Evolutionary conservation across 2,888 invertebrate species (phyloP), one percentile per base, ranked within the genome.

Genomic region (Osedax fenrisi): DNA sequence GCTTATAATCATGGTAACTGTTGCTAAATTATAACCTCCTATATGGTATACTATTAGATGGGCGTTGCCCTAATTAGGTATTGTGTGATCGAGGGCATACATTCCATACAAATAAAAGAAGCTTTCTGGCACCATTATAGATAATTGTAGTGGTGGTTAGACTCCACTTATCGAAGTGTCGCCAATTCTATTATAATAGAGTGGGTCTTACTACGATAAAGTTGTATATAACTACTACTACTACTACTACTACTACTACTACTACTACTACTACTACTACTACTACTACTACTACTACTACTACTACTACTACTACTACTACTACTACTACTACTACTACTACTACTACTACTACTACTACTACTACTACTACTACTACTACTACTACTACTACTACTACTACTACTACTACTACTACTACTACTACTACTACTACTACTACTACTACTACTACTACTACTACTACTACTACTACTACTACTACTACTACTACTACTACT

Each of bases 331-430:
- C 72, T 72, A 72, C 72, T 72, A 64, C 67, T 72, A 72, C 72
- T 72, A 64, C 67, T 72, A 72, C 72, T 72, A 64, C 72, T 72
- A 72, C 67, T 72, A 22, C 72, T 71, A 72, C 67, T 72, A 72
- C 72, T 72, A 72, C 72, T 72, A 72, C 72, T 72, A 72, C 72
- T 72, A 72, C 72, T 72, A 72, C 67, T 72, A 72, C 72, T 72
- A 72, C 67, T 72, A 72, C 72, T 72, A 64, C 72, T 72, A 72
- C 72, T 72, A 64, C 72, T 72, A 72, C 0, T 72, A 24, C 2
- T 66, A 2, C 24, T 72, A 25, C 72, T 70, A 72, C 72, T 72
- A 25, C 72, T 71, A 72, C 72, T 72, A 25, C 72, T 72, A 62
- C 67, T 72, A 62, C 67, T 72, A 72, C 67, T 72, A 62, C 72